Percentiles rank a stretch among this genome's conserved stretches.
These are phyloP conservation scores for Colinus virginianus DNA, from an alignment of 2,113 vertebrate species.

Conservation along the genomic window DNA sequence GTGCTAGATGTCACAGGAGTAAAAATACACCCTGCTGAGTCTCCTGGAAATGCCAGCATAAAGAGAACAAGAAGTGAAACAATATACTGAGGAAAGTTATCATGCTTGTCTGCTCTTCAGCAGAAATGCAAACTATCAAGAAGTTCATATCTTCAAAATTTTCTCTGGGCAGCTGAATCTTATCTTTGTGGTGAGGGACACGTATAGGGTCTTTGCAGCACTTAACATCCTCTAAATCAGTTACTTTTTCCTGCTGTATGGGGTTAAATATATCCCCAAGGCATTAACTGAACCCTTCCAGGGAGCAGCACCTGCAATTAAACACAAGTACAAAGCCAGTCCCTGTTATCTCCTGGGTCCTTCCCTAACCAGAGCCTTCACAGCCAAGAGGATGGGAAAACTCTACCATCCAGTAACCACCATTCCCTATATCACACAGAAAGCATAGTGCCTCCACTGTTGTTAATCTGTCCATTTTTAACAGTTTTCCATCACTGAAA, in stretches of 20 bases:
- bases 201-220: neutral
- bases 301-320: neutral
- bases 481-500: neutral
- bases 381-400: neutral
- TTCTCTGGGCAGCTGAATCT: neutral
- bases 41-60: neutral
- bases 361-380: neutral
- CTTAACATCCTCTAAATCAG: neutral
- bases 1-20: neutral
- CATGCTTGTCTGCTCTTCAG: neutral
- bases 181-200: neutral
- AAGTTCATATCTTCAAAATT: neutral
- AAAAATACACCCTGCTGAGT: neutral
- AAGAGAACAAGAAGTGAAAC: neutral
- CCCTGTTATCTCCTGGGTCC: neutral
- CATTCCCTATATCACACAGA: fast-evolving
- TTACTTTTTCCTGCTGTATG: neutral
- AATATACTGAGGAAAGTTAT: neutral
- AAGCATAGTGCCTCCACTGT: neutral
- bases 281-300: neutral
- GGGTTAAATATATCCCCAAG: neutral
- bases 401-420: neutral
- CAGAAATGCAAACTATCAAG: neutral
- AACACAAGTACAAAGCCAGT: neutral
- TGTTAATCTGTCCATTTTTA: neutral